Evolutionary conservation across 2,113 vertebrate species (phyloP).

Genomic region (Seriola quinqueradiata): DNA sequence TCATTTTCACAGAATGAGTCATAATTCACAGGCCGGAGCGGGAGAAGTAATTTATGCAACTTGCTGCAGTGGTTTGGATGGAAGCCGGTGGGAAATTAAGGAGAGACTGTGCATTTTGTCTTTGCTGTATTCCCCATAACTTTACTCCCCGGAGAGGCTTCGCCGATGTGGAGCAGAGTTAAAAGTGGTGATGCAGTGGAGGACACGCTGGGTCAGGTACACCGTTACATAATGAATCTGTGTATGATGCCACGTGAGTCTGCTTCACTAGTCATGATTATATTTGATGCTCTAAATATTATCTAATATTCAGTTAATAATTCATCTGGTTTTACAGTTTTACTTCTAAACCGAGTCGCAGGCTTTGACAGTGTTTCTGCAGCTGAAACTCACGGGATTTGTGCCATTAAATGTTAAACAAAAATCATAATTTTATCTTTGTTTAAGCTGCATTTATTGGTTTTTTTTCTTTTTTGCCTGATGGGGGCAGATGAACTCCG

Average conservation of each 20-base stretch:
- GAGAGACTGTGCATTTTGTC: constrained; percentile 13
- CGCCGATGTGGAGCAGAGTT: neutral
- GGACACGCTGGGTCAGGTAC: neutral
- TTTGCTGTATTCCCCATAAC: neutral
- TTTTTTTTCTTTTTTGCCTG: too few species aligned
- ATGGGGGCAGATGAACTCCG: too few species aligned
- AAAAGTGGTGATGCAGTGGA: neutral
- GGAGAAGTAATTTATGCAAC: constrained; percentile 51
- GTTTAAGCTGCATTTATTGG: too few species aligned
- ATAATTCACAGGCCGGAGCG: constrained; percentile 32
- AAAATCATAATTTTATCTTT: too few species aligned
- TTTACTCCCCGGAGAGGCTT: neutral
- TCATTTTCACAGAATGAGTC: constrained; percentile 39
- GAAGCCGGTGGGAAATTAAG: constrained; percentile 44
- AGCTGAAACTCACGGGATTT: too few species aligned
- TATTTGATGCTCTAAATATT: neutral
- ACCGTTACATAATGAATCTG: neutral
- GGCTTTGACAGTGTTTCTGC: too few species aligned
- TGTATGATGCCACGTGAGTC: neutral
- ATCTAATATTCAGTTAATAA: too few species aligned
- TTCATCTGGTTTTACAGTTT: neutral
- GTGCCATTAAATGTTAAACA: too few species aligned
- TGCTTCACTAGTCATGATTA: neutral
- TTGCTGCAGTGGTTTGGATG: constrained; percentile 53
- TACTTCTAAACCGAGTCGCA: too few species aligned